Evolutionary conservation across 2,113 vertebrate genomes (phyloP).

Genomic region (Pachypanchax playfairii): DNA sequence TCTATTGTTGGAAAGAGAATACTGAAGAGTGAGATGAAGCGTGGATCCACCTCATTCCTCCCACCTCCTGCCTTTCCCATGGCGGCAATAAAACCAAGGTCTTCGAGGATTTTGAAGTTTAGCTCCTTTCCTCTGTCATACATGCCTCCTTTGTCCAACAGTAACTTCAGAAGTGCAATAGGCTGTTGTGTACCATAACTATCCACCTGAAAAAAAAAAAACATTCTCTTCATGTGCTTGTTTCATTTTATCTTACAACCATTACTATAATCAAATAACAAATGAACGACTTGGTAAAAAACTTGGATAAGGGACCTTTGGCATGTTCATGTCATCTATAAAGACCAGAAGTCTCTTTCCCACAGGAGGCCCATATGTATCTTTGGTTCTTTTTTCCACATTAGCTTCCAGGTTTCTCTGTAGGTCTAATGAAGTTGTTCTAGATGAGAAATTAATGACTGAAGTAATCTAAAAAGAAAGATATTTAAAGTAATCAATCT

Average conservation of each 20-base stretch:
- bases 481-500: neutral
- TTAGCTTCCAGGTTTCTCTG: slow-evolving; percentile 93
- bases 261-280: neutral
- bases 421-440: slow-evolving; percentile 94
- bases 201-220: slow-evolving; percentile 88
- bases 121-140: slow-evolving; percentile 93
- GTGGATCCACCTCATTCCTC: slow-evolving; percentile 92
- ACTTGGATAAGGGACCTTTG: slow-evolving; percentile 82
- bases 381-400: slow-evolving; percentile 93
- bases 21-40: slow-evolving; percentile 91
- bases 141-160: slow-evolving; percentile 89
- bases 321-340: slow-evolving; percentile 98
- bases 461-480: slow-evolving; percentile 82
- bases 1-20: slow-evolving; percentile 87
- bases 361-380: slow-evolving; percentile 89
- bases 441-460: slow-evolving; percentile 91
- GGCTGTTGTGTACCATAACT: slow-evolving; percentile 96
- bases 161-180: slow-evolving; percentile 91
- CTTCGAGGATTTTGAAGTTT: slow-evolving; percentile 89
- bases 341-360: slow-evolving; percentile 92
- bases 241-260: no score
- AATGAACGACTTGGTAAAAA: neutral
- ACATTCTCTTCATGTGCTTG: no score
- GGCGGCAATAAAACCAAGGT: slow-evolving; percentile 91
- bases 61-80: slow-evolving; percentile 97